Evolutionary conservation across 2,113 vertebrate species (phyloP).

Genomic region (Xiphophorus hellerii): DNA sequence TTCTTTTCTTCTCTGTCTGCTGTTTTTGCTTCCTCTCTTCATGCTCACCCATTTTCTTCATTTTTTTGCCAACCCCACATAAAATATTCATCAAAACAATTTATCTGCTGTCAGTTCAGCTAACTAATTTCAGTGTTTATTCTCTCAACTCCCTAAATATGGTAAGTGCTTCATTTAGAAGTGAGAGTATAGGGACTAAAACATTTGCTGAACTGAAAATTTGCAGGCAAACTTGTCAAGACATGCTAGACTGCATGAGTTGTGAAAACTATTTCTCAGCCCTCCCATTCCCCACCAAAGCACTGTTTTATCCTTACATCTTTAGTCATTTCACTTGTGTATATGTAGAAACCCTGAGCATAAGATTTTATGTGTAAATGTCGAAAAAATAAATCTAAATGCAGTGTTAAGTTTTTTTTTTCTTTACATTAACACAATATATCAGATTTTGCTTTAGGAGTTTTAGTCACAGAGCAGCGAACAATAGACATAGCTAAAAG

Average conservation of each 20-base stretch:
- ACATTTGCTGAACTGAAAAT: constrained; percentile 29
- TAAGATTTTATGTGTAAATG: background rate
- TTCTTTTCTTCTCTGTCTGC: constrained; percentile 36
- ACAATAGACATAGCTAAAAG: too few species aligned
- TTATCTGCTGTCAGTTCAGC: constrained; percentile 20
- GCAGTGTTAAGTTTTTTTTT: background rate
- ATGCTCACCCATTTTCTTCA: constrained; percentile 5
- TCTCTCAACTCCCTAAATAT: constrained; percentile 13
- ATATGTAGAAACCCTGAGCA: background rate
- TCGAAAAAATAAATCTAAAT: background rate
- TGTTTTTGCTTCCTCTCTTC: constrained; percentile 11
- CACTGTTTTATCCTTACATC: background rate
- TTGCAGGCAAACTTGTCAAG: constrained; percentile 20
- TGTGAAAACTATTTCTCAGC: constrained; percentile 9
- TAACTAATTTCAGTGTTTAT: constrained; percentile 40
- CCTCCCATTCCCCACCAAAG: background rate
- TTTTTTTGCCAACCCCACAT: constrained; percentile 13
- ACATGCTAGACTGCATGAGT: constrained; percentile 21
- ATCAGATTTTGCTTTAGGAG: background rate
- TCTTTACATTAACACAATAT: background rate
- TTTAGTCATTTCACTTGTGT: background rate
- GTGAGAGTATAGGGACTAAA: constrained; percentile 26
- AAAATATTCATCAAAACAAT: constrained; percentile 44
- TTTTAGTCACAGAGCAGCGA: too few species aligned
- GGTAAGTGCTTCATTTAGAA: constrained; percentile 16